Evolutionary conservation across 2,113 vertebrate genomes (phyloP).

Genomic region (Eleginops maclovinus): DNA sequence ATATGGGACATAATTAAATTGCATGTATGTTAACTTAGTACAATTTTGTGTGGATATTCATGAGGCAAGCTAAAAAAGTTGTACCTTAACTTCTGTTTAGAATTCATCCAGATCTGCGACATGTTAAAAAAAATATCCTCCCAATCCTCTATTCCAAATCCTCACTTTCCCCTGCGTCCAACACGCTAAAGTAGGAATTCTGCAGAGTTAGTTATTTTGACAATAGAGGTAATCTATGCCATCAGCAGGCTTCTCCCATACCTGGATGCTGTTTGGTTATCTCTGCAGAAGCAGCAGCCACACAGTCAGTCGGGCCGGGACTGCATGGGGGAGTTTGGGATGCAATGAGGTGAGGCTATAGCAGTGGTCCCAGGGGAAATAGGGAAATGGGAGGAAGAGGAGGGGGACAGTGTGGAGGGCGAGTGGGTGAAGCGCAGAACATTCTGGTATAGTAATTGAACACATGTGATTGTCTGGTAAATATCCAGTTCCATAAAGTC

Average conservation of each 20-base stretch:
- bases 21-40: not conserved
- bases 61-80: conserved; percentile 75
- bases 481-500: conserved; percentile 72
- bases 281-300: conserved; percentile 81
- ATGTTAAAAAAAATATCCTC: conserved; percentile 60
- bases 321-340: conserved; percentile 70
- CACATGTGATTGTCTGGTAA: conserved; percentile 77
- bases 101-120: conserved; percentile 78
- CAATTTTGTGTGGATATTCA: conserved; percentile 39
- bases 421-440: conserved; percentile 52
- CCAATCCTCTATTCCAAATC: conserved; percentile 77
- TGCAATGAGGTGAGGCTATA: conserved; percentile 65
- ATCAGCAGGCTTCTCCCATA: conserved; percentile 81
- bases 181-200: conserved; percentile 84
- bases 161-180: conserved; percentile 72
- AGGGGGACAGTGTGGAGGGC: conserved; percentile 13
- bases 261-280: conserved; percentile 81
- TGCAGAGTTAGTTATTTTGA: conserved; percentile 84
- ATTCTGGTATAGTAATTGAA: conserved; percentile 63
- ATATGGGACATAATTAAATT: not conserved
- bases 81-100: conserved; percentile 68
- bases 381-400: conserved; percentile 54
- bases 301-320: conserved; percentile 59
- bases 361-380: conserved; percentile 66
- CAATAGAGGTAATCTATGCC: conserved; percentile 85